Evolutionary conservation across 2,797 vertebrate genomes (phyloP).

Genomic region (Melopsittacus undulatus): DNA sequence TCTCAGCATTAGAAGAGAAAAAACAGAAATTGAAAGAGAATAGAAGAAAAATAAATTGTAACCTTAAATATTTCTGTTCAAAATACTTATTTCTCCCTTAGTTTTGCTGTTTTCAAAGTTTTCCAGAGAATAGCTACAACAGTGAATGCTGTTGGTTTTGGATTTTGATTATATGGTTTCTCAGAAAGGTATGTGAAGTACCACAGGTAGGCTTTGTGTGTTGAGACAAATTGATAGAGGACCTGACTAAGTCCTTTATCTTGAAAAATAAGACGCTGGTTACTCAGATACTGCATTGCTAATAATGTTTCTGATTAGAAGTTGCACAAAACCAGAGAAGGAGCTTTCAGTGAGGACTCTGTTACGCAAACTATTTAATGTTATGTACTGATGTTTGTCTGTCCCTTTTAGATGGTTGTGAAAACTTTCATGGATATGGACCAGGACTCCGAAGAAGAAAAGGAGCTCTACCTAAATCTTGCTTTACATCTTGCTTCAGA

Average conservation of each 20-base stretch:
- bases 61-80: background rate
- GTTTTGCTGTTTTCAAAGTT: background rate
- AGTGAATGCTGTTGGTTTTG: background rate
- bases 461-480: constrained; percentile 94
- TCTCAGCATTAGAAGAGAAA: background rate
- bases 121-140: background rate
- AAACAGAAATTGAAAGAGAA: background rate
- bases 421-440: constrained; percentile 99
- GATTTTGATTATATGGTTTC: background rate
- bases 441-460: constrained; percentile 98
- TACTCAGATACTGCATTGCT: background rate
- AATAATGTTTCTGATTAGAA: background rate
- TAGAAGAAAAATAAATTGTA: background rate
- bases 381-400: background rate
- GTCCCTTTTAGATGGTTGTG: constrained; percentile 90
- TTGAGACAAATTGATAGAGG: background rate
- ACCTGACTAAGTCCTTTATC: background rate
- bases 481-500: constrained; percentile 98
- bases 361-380: background rate
- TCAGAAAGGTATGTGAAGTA: background rate
- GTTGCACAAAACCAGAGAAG: background rate
- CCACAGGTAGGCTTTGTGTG: background rate
- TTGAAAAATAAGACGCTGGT: background rate
- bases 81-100: background rate
- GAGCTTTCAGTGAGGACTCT: background rate